Evolutionary conservation across 2,113 vertebrate genomes (phyloP).

Genomic region (Chiloscyllium plagiosum): DNA sequence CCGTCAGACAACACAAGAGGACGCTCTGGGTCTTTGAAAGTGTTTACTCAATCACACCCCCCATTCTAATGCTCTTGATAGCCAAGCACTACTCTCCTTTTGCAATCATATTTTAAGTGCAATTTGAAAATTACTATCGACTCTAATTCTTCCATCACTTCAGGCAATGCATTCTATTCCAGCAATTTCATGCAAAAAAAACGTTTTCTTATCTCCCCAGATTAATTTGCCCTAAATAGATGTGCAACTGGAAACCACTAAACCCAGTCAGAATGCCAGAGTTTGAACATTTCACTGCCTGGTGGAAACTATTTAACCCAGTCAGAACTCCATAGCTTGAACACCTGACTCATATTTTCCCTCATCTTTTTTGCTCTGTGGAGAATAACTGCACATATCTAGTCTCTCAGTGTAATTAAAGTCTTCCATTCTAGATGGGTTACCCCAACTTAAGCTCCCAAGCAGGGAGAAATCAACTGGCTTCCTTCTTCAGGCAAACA

Average conservation of each 20-base stretch:
- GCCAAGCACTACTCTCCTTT: background rate
- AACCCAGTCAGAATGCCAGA: too few relatives aligned
- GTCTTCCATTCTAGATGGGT: too few relatives aligned
- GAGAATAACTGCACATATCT: background rate
- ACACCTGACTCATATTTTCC: background rate
- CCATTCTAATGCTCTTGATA: background rate
- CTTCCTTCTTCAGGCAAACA: too few relatives aligned
- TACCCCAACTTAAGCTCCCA: too few relatives aligned
- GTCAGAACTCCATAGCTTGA: background rate
- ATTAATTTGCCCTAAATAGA: background rate
- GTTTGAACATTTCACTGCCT: too few relatives aligned
- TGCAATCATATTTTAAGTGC: background rate
- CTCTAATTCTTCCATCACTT: background rate
- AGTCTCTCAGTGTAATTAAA: too few relatives aligned
- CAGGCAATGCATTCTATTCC: background rate
- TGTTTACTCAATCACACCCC: background rate
- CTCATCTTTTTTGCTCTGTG: background rate
- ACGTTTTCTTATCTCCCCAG: background rate
- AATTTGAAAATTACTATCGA: background rate
- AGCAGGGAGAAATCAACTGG: too few relatives aligned
- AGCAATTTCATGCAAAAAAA: background rate
- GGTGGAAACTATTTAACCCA: background rate
- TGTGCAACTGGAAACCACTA: background rate
- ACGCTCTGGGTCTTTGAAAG: background rate
- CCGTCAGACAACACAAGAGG: background rate